Percentiles rank a stretch among this genome's conserved stretches.
These are phyloP conservation scores for Pelagia noctiluca DNA, from an alignment of 30 jellyfish, hydroid and myxozoan species.

Conservation along the genomic window DNA sequence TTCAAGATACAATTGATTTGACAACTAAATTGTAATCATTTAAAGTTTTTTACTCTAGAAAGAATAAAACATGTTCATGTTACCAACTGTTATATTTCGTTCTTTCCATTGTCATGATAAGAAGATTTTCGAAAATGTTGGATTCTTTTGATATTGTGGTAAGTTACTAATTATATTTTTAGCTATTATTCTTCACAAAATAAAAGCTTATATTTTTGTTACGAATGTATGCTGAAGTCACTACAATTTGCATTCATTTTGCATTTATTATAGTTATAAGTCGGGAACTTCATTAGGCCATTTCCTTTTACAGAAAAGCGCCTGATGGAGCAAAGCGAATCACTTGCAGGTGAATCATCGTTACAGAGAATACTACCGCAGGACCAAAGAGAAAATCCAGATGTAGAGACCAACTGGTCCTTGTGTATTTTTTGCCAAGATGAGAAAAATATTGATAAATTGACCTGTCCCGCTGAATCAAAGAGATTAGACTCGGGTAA, in stretches of 20 bases:
- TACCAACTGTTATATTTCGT: background rate
- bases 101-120: background rate
- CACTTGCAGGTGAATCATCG: background rate
- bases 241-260: background rate
- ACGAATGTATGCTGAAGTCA: background rate
- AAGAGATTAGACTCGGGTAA: background rate
- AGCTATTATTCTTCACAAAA: background rate
- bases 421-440: background rate
- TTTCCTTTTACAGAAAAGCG: background rate
- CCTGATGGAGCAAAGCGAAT: constrained; percentile 1
- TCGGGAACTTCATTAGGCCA: background rate
- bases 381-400: background rate
- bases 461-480: constrained; percentile 3
- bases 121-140: background rate
- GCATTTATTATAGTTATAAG: background rate
- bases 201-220: background rate
- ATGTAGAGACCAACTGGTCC: constrained; percentile 1
- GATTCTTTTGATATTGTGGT: background rate
- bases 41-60: background rate
- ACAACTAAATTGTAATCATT: background rate
- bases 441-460: background rate
- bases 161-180: background rate
- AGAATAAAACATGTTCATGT: background rate
- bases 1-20: background rate
- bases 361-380: background rate